Evolutionary conservation across 2,888 invertebrate species (phyloP).

Genomic region (Antheraea assamensis): DNA sequence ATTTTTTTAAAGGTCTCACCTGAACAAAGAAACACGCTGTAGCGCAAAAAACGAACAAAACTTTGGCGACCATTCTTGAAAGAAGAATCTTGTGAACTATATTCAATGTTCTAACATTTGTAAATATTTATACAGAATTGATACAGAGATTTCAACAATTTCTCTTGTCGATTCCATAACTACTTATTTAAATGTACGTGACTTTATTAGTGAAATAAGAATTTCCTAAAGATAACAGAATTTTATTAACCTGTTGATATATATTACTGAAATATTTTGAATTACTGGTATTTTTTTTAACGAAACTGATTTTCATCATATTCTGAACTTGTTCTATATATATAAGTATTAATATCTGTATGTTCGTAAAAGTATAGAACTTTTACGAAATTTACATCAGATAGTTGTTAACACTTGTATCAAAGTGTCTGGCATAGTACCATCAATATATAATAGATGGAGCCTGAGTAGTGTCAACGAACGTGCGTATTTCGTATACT

Average conservation of each 20-base stretch:
- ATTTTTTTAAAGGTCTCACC: not conserved
- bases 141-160: not conserved
- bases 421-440: no score
- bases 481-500: no score
- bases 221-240: not conserved
- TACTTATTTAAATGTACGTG: not conserved
- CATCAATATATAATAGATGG: no score
- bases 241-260: conserved; percentile 10
- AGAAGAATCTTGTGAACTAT: not conserved
- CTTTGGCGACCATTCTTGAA: conserved; percentile 18
- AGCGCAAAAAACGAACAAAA: conserved; percentile 20
- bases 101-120: not conserved
- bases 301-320: not conserved
- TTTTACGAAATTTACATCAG: not conserved
- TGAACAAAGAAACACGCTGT: conserved; percentile 13
- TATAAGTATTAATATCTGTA: not conserved
- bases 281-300: not conserved
- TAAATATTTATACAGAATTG: not conserved
- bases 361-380: not conserved
- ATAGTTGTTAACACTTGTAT: no score
- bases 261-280: not conserved
- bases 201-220: not conserved
- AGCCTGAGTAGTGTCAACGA: no score
- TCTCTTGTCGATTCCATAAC: not conserved
- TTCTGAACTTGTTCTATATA: not conserved